These are phyloP conservation scores for Sebastes cheni DNA, from an alignment of 2,797 vertebrate species.

Conservation along the genomic window DNA sequence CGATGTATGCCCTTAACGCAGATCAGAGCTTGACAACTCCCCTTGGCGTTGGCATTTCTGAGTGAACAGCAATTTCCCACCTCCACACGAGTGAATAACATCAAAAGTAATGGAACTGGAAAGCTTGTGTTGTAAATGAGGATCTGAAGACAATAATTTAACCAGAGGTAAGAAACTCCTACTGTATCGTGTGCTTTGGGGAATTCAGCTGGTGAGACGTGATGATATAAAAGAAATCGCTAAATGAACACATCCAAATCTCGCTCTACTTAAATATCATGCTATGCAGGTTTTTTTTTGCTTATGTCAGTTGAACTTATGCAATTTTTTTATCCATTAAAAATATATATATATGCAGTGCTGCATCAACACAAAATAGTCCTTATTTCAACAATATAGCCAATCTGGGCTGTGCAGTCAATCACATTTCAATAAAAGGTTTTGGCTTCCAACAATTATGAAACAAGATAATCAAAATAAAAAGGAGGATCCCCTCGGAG, in stretches of 20 bases:
- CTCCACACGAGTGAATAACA: conserved; percentile 72
- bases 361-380: not conserved
- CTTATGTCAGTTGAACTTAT: not conserved
- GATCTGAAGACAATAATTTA: conserved; percentile 44
- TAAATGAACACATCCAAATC: not conserved
- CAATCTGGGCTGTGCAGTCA: too few species aligned
- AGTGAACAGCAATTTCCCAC: conserved; percentile 72
- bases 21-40: conserved; percentile 79
- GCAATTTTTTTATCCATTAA: not conserved
- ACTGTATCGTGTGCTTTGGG: not conserved
- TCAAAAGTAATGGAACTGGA: conserved; percentile 55
- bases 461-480: too few species aligned
- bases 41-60: conserved; percentile 74
- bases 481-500: too few species aligned
- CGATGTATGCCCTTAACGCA: conserved; percentile 66
- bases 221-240: not conserved
- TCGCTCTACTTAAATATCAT: not conserved
- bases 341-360: not conserved
- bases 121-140: conserved; percentile 54
- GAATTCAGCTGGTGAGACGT: not conserved
- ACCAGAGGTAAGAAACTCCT: not conserved
- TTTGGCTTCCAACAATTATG: too few species aligned
- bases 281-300: not conserved
- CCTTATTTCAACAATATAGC: not conserved
- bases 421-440: too few species aligned